phyloP scores from a whole-genome alignment of 2,797 vertebrate species.

The Mus spretus region DNA sequence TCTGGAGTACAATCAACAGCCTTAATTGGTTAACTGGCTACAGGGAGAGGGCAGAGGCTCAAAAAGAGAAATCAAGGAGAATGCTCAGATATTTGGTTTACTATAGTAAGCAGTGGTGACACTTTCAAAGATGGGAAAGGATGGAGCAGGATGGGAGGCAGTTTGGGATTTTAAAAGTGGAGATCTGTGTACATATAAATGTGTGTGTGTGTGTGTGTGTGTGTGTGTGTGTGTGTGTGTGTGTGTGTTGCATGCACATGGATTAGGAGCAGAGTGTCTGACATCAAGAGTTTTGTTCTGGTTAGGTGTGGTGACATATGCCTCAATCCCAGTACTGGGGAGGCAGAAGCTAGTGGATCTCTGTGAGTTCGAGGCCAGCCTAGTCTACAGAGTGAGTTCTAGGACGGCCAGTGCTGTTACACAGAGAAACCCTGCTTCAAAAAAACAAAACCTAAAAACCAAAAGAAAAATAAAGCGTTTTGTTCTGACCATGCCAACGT shows the following conservation, averaged over 20 bases:
- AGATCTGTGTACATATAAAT: background rate
- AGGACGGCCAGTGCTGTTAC: background rate
- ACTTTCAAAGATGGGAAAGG: background rate
- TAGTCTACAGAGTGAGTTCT: background rate
- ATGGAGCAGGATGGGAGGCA: rapidly evolving
- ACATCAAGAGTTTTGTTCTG: background rate
- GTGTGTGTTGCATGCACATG: background rate
- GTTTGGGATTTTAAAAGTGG: background rate
- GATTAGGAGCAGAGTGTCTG: background rate
- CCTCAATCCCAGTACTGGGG: background rate
- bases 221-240: background rate
- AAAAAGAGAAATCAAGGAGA: background rate
- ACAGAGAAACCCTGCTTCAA: background rate
- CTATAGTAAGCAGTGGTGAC: background rate
- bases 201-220: background rate
- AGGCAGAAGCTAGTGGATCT: background rate
- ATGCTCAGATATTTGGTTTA: background rate
- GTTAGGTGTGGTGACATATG: background rate
- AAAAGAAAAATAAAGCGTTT: background rate
- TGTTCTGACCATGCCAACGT: background rate
- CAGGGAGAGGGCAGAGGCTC: background rate
- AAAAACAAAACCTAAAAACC: background rate
- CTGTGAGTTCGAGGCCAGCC: background rate
- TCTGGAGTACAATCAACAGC: background rate
- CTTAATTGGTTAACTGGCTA: background rate